These are phyloP conservation scores for Macropus fuliginosus DNA, from an alignment of 2,797 vertebrate genomes.

Conservation along the genomic window DNA sequence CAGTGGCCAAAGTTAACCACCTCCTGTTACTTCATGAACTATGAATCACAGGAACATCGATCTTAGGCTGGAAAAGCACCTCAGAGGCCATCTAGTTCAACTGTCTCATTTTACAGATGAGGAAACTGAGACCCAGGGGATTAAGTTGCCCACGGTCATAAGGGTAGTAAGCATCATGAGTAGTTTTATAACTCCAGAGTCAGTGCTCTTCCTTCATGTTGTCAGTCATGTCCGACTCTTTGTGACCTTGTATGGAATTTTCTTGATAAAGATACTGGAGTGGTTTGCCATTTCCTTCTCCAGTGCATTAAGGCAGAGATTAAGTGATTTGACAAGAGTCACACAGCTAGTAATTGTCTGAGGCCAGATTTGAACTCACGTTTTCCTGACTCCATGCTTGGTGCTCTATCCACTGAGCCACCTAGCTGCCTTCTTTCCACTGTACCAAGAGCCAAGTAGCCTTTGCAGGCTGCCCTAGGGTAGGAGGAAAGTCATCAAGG, in stretches of 20 bases:
- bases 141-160: not conserved
- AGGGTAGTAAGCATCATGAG: not conserved
- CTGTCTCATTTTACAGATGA: not conserved
- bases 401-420: not conserved
- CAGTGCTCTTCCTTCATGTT: not conserved
- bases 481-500: not conserved
- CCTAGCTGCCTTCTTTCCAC: not conserved
- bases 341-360: not conserved
- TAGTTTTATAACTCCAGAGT: not conserved
- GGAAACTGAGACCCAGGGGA: not conserved
- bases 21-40: conserved; percentile 17
- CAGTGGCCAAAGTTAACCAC: conserved; percentile 61
- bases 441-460: not conserved
- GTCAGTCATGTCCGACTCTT: not conserved
- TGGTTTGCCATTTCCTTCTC: not conserved
- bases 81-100: not conserved
- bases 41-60: not conserved
- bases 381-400: not conserved
- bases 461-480: not conserved
- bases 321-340: not conserved
- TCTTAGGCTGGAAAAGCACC: not conserved
- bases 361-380: not conserved
- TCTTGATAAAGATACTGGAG: not conserved
- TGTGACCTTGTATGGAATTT: not conserved
- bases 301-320: not conserved